Percentiles rank a stretch among this genome's conserved stretches.
Evolutionary conservation across 2,888 invertebrate species (phyloP).

Genomic region (Trichogramma dendrolimi): DNA sequence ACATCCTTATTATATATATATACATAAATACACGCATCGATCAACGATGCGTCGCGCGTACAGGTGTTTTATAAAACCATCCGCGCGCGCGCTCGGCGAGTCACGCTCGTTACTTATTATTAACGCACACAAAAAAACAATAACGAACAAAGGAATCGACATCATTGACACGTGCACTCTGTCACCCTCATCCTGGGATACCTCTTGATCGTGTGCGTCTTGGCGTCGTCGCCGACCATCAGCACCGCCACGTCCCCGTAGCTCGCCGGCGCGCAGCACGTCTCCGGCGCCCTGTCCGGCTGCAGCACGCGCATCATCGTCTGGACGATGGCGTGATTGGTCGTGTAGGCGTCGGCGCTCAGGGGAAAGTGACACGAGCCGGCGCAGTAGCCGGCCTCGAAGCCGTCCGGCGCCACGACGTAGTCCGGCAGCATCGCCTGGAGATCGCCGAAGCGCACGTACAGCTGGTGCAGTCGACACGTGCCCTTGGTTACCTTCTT

Average conservation of each 20-base stretch:
- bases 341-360: constrained; percentile 89
- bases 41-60: no score
- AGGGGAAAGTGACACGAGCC: constrained; percentile 92
- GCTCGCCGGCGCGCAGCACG: constrained; percentile 89
- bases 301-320: constrained; percentile 81
- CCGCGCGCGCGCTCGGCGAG: no score
- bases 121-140: no score
- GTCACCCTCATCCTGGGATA: constrained; percentile 97
- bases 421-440: neutral
- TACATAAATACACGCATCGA: no score
- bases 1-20: no score
- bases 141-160: no score
- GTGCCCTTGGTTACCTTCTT: neutral
- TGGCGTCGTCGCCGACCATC: constrained; percentile 84
- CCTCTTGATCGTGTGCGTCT: constrained; percentile 79
- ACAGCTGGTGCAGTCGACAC: constrained; percentile 1
- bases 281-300: constrained; percentile 77
- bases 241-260: constrained; percentile 82
- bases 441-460: constrained; percentile 18
- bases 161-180: constrained; percentile 92
- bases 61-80: no score
- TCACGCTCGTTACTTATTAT: no score
- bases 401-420: constrained; percentile 94
- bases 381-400: constrained; percentile 87
- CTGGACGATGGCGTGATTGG: constrained; percentile 94